These are phyloP conservation scores for Sylvia atricapilla DNA, from an alignment of 2,113 vertebrate species.

Conservation along the genomic window DNA sequence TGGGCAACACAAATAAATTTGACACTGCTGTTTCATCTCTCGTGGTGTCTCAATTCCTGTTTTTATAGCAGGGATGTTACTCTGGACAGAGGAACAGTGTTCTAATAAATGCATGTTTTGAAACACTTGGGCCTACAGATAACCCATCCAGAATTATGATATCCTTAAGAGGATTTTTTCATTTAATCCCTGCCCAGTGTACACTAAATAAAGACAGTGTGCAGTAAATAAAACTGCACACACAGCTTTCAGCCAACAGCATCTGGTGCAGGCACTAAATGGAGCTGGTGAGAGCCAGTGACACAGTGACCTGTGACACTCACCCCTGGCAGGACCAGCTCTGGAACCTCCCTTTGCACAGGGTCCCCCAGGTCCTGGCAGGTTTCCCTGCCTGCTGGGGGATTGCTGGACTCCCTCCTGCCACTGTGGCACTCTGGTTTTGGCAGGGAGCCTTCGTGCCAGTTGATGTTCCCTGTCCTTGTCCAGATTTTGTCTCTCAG, in stretches of 20 bases:
- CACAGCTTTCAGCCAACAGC: not conserved
- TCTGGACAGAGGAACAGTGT: not conserved
- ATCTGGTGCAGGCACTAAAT: not conserved
- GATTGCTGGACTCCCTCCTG: not conserved
- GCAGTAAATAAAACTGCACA: not conserved
- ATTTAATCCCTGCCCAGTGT: not conserved
- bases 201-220: not conserved
- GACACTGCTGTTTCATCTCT: not conserved
- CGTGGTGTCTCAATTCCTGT: not conserved
- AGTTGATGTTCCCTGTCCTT: not conserved
- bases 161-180: slow-evolving; percentile 19
- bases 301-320: not conserved
- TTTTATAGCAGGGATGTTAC: not conserved
- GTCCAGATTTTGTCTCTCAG: fast-evolving
- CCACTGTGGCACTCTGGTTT: fast-evolving
- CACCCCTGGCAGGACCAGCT: not conserved
- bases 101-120: not conserved
- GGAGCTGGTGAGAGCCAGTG: not conserved
- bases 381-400: fast-evolving
- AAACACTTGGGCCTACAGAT: not conserved
- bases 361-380: not conserved
- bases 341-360: fast-evolving
- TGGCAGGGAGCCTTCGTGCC: not conserved
- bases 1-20: not conserved
- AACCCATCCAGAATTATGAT: not conserved